Percentiles rank a stretch among this genome's conserved stretches.
These are phyloP conservation scores for Heliconius himera DNA, from an alignment of 1,140 invertebrate genomes.

Conservation along the genomic window DNA sequence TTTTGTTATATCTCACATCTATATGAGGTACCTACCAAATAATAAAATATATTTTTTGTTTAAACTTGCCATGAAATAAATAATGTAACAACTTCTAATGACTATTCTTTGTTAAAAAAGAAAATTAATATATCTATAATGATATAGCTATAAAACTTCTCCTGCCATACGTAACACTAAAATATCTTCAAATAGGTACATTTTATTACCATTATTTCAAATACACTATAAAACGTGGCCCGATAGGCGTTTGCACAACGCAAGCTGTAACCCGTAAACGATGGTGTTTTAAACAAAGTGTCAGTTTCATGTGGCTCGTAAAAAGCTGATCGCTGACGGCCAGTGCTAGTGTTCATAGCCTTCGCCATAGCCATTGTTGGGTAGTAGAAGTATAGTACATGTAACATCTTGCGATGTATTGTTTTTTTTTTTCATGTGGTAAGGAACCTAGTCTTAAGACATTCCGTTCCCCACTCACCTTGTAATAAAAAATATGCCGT, in stretches of 20 bases:
- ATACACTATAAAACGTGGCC: conserved; percentile 22
- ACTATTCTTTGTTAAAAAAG: no score
- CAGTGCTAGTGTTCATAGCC: conserved; percentile 14
- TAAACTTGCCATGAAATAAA: no score
- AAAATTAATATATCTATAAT: background rate
- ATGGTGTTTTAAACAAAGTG: conserved; percentile 30
- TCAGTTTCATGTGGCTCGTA: conserved; percentile 37
- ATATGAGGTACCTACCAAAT: no score
- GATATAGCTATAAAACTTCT: conserved; percentile 4
- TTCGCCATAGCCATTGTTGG: background rate
- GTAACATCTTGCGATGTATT: background rate
- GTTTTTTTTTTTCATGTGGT: background rate
- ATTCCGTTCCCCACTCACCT: no score
- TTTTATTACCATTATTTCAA: background rate
- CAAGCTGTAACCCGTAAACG: conserved; percentile 22
- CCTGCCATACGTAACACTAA: background rate
- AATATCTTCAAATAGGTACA: conserved; percentile 17
- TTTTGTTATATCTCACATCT: no score
- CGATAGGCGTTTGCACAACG: conserved; percentile 29
- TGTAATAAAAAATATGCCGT: no score
- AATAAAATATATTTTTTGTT: no score
- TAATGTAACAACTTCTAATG: no score
- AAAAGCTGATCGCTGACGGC: conserved; percentile 33
- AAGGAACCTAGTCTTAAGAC: no score
- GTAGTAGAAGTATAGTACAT: background rate